These are phyloP conservation scores for Lucilia cuprina DNA, from an alignment of 1,140 invertebrate genomes.

Conservation along the genomic window DNA sequence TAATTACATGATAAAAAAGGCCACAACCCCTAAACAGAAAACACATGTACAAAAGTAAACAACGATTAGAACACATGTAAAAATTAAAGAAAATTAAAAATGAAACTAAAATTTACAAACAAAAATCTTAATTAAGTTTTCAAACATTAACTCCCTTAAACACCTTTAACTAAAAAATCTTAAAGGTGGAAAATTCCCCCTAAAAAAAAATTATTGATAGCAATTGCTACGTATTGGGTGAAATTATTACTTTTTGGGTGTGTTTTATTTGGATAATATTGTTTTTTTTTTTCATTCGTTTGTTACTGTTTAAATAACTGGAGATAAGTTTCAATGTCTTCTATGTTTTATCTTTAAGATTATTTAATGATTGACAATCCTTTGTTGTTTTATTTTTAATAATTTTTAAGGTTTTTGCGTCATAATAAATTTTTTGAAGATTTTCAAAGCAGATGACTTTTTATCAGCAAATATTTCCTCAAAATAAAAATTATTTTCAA, in stretches of 20 bases:
- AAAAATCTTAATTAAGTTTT: background rate
- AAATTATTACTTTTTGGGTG: background rate
- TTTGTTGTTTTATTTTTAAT: background rate
- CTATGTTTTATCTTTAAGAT: background rate
- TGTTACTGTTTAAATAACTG: background rate
- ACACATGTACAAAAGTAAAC: too few relatives aligned
- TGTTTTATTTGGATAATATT: conserved; percentile 3
- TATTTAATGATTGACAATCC: conserved; percentile 2
- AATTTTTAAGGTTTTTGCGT: background rate
- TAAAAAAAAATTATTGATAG: background rate
- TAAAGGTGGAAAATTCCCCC: background rate
- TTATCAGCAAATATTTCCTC: background rate
- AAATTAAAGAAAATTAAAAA: background rate
- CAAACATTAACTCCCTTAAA: background rate
- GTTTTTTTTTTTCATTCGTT: background rate
- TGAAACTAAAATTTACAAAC: background rate
- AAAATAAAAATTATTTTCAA: background rate
- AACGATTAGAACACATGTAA: background rate
- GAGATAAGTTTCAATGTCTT: background rate
- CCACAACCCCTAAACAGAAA: too few relatives aligned
- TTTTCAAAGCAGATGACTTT: background rate
- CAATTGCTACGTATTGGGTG: background rate
- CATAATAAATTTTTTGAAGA: background rate
- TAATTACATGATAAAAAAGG: too few relatives aligned
- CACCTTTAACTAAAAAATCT: background rate